Evolutionary conservation across 2,113 vertebrate species (phyloP).

Genomic region (Electrona antarctica): DNA sequence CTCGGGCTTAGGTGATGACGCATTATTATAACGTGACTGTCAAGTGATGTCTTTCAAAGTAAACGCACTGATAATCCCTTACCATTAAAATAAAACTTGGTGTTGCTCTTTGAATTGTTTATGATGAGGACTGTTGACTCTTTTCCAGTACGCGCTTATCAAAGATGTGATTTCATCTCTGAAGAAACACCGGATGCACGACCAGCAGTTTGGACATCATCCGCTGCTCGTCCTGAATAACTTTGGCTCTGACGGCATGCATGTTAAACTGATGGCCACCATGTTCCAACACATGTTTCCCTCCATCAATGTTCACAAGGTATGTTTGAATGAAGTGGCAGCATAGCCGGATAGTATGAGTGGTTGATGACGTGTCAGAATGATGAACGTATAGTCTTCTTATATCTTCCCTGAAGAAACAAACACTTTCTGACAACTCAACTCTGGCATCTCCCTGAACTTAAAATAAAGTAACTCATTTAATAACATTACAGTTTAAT

Average conservation of each 20-base stretch:
- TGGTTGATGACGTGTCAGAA: conserved; percentile 1
- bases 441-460: neutral
- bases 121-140: neutral
- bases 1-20: conserved; percentile 63
- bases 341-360: too few relatives aligned
- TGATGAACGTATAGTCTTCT: conserved; percentile 82
- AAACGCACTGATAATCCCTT: conserved; percentile 74
- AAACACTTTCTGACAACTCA: conserved; percentile 74
- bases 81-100: neutral
- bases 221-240: conserved; percentile 91
- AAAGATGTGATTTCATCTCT: conserved; percentile 89
- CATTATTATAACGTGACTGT: conserved; percentile 58
- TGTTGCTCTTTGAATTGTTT: neutral
- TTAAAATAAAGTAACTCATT: neutral
- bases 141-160: conserved; percentile 83
- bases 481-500: neutral
- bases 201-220: conserved; percentile 89
- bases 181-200: conserved; percentile 91
- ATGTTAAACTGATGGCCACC: conserved; percentile 90
- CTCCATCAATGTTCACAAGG: conserved; percentile 92
- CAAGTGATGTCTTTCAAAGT: conserved; percentile 73
- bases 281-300: conserved; percentile 97
- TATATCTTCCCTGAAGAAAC: conserved; percentile 74
- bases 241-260: conserved; percentile 88
- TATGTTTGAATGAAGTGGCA: conserved; percentile 35